phyloP scores from a whole-genome alignment of 2,797 vertebrate species.

The Crenichthys baileyi region DNA sequence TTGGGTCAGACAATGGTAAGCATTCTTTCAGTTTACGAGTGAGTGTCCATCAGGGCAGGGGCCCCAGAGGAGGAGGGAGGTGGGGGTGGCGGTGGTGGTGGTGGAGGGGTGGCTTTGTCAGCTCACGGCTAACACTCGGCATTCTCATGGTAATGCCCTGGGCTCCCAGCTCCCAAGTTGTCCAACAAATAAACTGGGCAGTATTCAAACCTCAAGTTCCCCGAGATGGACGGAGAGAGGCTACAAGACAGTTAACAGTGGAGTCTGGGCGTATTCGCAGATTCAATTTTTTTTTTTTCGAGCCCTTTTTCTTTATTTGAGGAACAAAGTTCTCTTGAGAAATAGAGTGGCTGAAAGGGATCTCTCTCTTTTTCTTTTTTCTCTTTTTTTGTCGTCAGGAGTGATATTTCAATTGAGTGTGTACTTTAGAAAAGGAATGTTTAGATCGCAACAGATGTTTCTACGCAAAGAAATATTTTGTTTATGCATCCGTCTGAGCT shows the following conservation, averaged over 20 bases:
- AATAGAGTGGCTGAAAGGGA: slow-evolving; percentile 70
- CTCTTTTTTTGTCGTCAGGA: slow-evolving; percentile 50
- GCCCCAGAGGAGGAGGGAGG: slow-evolving; percentile 78
- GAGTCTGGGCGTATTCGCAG: slow-evolving; percentile 70
- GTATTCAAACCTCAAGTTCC: slow-evolving; percentile 89
- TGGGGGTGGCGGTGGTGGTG: slow-evolving; percentile 41
- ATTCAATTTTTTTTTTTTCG: slow-evolving; percentile 42
- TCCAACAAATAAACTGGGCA: slow-evolving; percentile 97
- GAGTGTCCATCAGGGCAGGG: slow-evolving; percentile 96
- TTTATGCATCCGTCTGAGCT: slow-evolving; percentile 54
- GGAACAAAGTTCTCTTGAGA: slow-evolving; percentile 67
- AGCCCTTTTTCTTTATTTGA: slow-evolving; percentile 15
- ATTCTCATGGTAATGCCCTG: slow-evolving; percentile 97
- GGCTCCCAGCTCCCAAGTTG: slow-evolving; percentile 92
- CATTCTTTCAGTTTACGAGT: slow-evolving; percentile 97
- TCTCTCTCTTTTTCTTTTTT: slow-evolving; percentile 9
- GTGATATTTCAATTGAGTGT: slow-evolving; percentile 78
- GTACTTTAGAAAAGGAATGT: slow-evolving; percentile 62
- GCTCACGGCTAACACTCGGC: slow-evolving; percentile 87
- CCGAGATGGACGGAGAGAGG: slow-evolving; percentile 75
- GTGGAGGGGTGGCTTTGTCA: slow-evolving; percentile 87
- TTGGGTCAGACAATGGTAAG: slow-evolving; percentile 88
- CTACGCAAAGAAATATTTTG: slow-evolving; percentile 62
- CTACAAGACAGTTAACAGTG: slow-evolving; percentile 79
- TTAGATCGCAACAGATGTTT: slow-evolving; percentile 72